Evolutionary conservation across 2,888 invertebrate species (phyloP), one percentile per base, ranked within the genome.

Genomic region (Cantharis lateralis): DNA sequence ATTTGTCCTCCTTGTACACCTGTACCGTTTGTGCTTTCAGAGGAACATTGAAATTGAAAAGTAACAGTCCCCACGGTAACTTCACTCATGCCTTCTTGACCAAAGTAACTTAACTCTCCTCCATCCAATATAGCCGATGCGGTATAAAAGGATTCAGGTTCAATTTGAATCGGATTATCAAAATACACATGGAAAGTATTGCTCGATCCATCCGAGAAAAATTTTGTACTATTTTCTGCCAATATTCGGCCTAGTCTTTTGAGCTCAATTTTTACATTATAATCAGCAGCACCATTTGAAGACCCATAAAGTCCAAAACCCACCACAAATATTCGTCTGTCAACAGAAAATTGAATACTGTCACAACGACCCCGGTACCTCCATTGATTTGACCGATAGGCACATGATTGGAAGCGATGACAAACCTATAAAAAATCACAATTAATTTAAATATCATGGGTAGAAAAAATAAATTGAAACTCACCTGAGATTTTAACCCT

Each of bases 1-100:
- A 98, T 98, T 89, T 98, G 98, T 63, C 98, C 98, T 68, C 98
- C 98, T 89, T 98, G 98, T 4, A 98, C 98, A 10, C 98, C 98
- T 0, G 98, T 98, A 69, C 98, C 98, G 85, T 98, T 98, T 74
- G 98, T 98, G 89, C 97, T 97, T 87, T 98, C 98, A 7, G 97
- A 96, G 72, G 97, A 98, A 89, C 98, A 98, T 88, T 98, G 98
- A 89, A 98, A 98, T 89, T 98, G 98, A 90, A 98, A 98, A 80
- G 96, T 97, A 75, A 98, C 97, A 85, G 95, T 95, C 4, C 97
- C 97, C 87, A 96, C 95, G 74, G 94, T 94, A 64, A 98, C 96
- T 89, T 98, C 98, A 84, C 96, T 96, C 91, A 98, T 93, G 18
- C 98, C 98, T 88, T 98, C 98, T 88, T 98, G 98, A 7, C 98